A percentile compares a stretch with the other conserved stretches of the same genome.
phyloP scores from a whole-genome alignment of 2,113 vertebrate species.

The Anser brachyrhynchus region DNA sequence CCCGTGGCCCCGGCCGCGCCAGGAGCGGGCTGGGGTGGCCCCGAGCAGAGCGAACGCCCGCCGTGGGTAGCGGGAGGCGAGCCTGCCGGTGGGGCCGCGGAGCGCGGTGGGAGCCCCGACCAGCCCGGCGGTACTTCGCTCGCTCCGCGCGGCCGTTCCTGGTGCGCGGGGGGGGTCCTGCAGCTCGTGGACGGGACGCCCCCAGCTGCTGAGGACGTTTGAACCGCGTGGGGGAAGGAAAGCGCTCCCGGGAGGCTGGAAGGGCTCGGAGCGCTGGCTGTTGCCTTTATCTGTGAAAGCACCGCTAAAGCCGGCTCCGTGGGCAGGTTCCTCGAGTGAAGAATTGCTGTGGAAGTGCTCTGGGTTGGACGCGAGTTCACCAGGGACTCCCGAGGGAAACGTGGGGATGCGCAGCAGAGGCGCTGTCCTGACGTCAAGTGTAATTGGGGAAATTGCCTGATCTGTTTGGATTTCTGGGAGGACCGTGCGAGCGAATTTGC shows the following conservation, averaged over 20 bases:
- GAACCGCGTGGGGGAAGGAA: accelerated
- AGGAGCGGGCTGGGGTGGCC: not conserved
- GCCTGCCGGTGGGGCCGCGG: not conserved
- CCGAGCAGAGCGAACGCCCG: too few species aligned
- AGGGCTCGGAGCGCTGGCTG: too few species aligned
- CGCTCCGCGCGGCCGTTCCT: too few species aligned
- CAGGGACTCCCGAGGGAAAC: too few species aligned
- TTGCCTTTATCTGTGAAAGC: not conserved
- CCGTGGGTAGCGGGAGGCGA: not conserved
- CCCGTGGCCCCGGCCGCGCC: accelerated
- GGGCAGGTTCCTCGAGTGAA: not conserved
- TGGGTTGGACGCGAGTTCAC: not conserved
- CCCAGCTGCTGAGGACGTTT: accelerated
- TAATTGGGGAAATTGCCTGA: accelerated
- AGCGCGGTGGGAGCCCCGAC: not conserved
- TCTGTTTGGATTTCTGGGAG: not conserved
- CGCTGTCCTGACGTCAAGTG: accelerated
- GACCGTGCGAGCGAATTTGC: not conserved
- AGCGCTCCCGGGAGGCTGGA: accelerated
- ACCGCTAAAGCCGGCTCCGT: too few species aligned
- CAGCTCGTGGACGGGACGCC: accelerated
- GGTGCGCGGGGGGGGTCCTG: not conserved
- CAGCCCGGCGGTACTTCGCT: accelerated
- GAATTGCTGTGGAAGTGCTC: not conserved
- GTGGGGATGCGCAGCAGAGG: too few species aligned